Percentiles rank a stretch among this genome's conserved stretches.
Conservation (phyloP, 1,140 invertebrate species). For the Orchestia grillus region DNA sequence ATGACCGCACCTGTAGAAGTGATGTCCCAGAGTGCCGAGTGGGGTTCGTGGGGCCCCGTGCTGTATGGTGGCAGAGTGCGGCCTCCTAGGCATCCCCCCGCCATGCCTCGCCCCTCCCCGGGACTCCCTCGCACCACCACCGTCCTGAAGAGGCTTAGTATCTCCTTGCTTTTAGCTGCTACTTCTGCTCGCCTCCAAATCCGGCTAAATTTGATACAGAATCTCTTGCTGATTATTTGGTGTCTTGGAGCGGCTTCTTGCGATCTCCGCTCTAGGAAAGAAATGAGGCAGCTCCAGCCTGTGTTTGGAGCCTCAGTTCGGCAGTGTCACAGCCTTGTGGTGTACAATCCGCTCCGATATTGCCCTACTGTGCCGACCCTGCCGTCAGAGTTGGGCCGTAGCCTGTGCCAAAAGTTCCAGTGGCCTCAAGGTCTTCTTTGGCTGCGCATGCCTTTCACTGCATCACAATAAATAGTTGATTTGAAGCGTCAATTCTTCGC, state of each 20-base stretch:
- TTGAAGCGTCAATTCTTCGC: neutral
- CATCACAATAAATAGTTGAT: neutral
- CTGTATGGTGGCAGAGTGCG: constrained; percentile 54
- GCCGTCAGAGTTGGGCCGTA: neutral
- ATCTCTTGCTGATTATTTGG: neutral
- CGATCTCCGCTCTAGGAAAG: neutral
- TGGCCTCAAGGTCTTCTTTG: neutral
- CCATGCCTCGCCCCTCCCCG: constrained; percentile 29
- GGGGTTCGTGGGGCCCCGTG: neutral
- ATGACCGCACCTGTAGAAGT: constrained; percentile 54
- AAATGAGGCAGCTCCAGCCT: neutral
- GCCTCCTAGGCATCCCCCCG: constrained; percentile 55
- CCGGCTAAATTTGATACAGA: neutral
- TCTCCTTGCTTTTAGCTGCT: neutral
- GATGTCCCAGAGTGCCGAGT: constrained; percentile 57
- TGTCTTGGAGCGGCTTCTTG: neutral
- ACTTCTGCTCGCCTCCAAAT: neutral
- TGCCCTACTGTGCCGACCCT: neutral
- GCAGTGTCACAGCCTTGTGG: neutral
- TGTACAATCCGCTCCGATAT: neutral
- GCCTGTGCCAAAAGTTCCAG: neutral
- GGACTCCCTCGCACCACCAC: neutral
- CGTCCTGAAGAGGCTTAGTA: neutral
- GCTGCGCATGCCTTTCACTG: neutral
- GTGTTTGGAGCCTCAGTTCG: neutral